These are phyloP conservation scores for Pitangus sulphuratus DNA, from an alignment of 2,797 vertebrate species.

Conservation along the genomic window DNA sequence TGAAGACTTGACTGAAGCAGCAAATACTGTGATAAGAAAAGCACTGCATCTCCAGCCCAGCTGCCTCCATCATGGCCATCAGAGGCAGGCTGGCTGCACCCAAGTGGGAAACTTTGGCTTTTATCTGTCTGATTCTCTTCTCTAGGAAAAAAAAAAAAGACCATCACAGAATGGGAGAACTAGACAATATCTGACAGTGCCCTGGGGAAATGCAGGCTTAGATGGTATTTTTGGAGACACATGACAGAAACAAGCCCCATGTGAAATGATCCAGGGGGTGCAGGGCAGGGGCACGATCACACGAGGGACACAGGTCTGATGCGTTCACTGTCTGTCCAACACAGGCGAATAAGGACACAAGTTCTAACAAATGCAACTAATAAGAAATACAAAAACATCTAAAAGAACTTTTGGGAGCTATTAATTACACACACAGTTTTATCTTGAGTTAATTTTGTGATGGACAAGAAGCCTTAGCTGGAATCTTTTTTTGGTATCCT, in stretches of 20 bases:
- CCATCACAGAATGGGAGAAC: neutral
- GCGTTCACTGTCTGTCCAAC: neutral
- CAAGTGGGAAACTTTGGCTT: neutral
- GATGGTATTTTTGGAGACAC: neutral
- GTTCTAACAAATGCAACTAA: neutral
- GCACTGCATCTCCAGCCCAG: neutral
- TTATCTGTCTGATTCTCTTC: neutral
- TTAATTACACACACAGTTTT: neutral
- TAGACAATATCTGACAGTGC: neutral
- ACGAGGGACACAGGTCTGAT: accelerated
- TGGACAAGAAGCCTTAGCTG: neutral
- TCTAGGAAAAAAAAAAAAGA: neutral
- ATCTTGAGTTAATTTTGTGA: neutral
- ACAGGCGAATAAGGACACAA: neutral
- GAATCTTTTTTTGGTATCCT: neutral
- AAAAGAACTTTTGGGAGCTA: neutral
- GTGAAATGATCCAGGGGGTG: neutral
- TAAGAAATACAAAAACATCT: neutral
- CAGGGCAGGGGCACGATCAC: accelerated
- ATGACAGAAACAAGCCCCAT: neutral
- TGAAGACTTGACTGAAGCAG: neutral
- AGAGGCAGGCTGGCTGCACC: neutral
- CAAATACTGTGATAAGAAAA: neutral
- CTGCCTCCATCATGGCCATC: accelerated
- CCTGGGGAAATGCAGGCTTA: neutral